Conservation (phyloP, 2,113 vertebrate species). For the Etia nguti region DNA sequence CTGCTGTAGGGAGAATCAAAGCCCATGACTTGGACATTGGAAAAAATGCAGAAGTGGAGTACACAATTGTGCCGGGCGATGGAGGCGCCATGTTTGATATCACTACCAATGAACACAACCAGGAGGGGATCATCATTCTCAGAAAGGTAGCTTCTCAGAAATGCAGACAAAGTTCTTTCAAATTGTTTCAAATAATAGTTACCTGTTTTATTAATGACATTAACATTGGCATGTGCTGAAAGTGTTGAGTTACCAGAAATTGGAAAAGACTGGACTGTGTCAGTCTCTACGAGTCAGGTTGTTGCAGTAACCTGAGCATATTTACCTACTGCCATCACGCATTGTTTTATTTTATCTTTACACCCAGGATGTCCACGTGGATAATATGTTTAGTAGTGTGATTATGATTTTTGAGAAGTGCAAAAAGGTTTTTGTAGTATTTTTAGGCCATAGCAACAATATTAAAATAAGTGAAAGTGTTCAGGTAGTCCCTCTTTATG, state of each 20-base stretch:
- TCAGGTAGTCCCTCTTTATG: not conserved
- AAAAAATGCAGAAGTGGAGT: slow-evolving; percentile 92
- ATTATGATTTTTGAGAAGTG: not conserved
- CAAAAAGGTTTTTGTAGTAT: not conserved
- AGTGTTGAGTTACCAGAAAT: not conserved
- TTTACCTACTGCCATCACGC: not conserved
- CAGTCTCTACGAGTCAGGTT: fast-evolving
- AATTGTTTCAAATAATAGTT: not conserved
- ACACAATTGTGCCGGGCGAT: slow-evolving; percentile 94
- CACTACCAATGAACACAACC: slow-evolving; percentile 87
- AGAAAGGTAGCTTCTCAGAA: slow-evolving; percentile 78
- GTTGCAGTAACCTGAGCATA: not conserved
- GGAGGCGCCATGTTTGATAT: slow-evolving; percentile 95
- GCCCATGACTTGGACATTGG: slow-evolving; percentile 94
- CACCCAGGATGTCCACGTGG: not conserved
- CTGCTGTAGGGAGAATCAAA: slow-evolving; percentile 89
- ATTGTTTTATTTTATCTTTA: not conserved
- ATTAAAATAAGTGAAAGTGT: not conserved
- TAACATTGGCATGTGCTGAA: not conserved
- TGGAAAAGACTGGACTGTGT: not conserved
- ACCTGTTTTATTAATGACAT: fast-evolving
- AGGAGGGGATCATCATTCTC: slow-evolving; percentile 91
- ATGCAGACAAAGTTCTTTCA: not conserved
- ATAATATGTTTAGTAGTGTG: not conserved
- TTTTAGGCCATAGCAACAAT: not conserved